Evolutionary conservation across 2,888 invertebrate species (phyloP), one percentile per base, ranked within the genome.

Genomic region (Eremobia ochroleuca): DNA sequence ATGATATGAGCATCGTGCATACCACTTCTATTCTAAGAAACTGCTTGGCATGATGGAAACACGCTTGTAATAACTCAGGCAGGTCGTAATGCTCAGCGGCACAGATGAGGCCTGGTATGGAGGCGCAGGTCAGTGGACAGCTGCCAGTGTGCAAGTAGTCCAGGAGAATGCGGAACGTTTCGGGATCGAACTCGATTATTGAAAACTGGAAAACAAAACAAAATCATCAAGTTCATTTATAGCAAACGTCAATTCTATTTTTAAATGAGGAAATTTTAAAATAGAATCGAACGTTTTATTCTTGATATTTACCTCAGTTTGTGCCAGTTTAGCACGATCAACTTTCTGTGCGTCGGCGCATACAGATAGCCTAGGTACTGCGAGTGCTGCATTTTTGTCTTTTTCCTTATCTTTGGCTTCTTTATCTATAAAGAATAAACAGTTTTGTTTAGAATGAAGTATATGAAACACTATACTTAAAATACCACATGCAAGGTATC

Each of bases 331-430:
- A 81, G 98, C 98, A 85, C 99, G 97, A 94, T 99, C 99, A 37
- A 99, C 99, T 97, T 99, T 99, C 94, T 99, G 99, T 84, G 98
- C 98, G 93, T 99, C 99, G 9, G 99, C 99, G 95, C 99, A 99
- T 73, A 99, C 99, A 85, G 99, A 99, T 76, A 99, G 97, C 87
- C 99, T 97, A 66, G 99, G 99, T 61, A 99, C 98, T 49, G 98
- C 98, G 83, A 99, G 95, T 86, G 98, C 98, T 81, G 97, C 97
- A 81, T 98, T 98, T 91, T 98, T 98, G 72, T 98, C 98, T 66
- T 97, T 97, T 73, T 98, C 98, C 92, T 98, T 98, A 89, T 98
- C 98, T 94, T 98, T 98, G 76, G 97, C 97, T 90, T 98, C 98
- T 96, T 98, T 98, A 97, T 98, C 98, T 98, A 94, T 25, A 92